phyloP scores from a whole-genome alignment of 2,797 vertebrate species.

The Threskiornis aethiopicus region DNA sequence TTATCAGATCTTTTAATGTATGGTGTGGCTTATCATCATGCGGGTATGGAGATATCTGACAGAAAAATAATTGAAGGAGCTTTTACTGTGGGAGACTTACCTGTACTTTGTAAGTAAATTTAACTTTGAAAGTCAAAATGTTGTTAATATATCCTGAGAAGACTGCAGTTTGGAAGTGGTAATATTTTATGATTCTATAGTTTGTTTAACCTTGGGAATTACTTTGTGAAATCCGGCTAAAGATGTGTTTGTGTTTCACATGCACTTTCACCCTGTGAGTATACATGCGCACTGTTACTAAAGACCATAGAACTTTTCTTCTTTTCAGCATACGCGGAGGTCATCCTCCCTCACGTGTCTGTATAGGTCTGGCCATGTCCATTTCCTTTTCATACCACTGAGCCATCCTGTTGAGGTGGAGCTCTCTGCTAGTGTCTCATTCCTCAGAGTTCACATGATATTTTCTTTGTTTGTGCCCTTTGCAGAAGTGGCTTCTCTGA shows the following conservation, averaged over 20 bases:
- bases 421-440: background rate
- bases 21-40: constrained; percentile 95
- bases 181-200: background rate
- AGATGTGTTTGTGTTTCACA: background rate
- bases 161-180: background rate
- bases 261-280: background rate
- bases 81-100: constrained; percentile 90
- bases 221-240: background rate
- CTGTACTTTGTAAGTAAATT: constrained; percentile 91
- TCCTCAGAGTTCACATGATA: background rate
- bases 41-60: constrained; percentile 90
- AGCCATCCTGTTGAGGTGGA: background rate
- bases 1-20: constrained; percentile 81
- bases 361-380: background rate
- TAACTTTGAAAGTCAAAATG: background rate
- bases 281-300: background rate
- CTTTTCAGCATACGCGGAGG: background rate
- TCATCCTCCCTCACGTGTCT: background rate
- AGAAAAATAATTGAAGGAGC: constrained; percentile 89
- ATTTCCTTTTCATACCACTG: background rate
- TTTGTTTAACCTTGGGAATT: background rate
- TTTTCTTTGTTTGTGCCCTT: background rate
- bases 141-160: background rate
- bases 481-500: background rate
- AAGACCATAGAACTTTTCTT: background rate